Conservation (phyloP, 1,140 invertebrate species). For the Phortica variegata region DNA sequence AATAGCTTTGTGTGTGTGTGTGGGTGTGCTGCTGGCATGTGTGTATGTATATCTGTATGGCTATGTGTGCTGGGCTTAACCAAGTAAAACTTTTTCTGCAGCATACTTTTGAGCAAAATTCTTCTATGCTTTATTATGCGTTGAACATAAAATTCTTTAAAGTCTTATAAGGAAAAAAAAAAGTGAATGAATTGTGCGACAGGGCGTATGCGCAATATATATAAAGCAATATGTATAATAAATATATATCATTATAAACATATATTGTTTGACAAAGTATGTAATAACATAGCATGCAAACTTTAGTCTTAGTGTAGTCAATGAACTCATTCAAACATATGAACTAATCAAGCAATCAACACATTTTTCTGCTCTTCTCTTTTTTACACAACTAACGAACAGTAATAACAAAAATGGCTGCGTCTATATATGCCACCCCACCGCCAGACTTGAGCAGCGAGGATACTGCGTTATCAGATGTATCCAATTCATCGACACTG, state of each 20-base stretch:
- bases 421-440: conserved; percentile 58
- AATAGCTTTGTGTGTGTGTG: conserved; percentile 17
- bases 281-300: no score
- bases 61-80: conserved; percentile 16
- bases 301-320: no score
- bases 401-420: conserved; percentile 58
- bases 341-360: no score
- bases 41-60: conserved; percentile 20
- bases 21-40: not conserved
- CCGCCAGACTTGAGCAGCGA: conserved; percentile 57
- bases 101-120: conserved; percentile 29
- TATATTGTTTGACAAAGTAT: no score
- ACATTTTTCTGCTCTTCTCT: conserved; percentile 11
- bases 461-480: conserved; percentile 56
- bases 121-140: no score
- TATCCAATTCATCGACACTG: conserved; percentile 55
- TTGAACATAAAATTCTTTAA: no score
- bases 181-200: not conserved
- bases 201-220: conserved; percentile 5
- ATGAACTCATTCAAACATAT: no score
- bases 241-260: no score
- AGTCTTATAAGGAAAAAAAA: not conserved
- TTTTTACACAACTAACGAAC: not conserved
- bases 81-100: conserved; percentile 34
- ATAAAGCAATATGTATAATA: conserved; percentile 7